Evolutionary conservation across 2,888 invertebrate genomes (phyloP).

Genomic region (Asteroscopus sphinx): DNA sequence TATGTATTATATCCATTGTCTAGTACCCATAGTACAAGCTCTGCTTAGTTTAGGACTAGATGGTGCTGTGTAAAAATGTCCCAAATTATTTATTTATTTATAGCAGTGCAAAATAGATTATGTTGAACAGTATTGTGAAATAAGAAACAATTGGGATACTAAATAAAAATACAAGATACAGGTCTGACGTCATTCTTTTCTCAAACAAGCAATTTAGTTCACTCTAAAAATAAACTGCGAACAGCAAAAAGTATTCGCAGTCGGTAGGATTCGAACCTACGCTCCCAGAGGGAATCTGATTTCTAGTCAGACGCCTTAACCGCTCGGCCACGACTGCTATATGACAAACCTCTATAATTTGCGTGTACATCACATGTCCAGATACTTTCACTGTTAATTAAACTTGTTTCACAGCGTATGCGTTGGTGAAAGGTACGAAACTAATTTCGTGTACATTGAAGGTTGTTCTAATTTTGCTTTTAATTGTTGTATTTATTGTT

Average conservation of each 20-base stretch:
- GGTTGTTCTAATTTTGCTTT: conserved; percentile 15
- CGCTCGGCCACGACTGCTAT: conserved; percentile 95
- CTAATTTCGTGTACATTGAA: conserved; percentile 6
- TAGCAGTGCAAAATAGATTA: no score
- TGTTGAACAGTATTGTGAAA: no score
- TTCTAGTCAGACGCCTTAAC: conserved; percentile 97
- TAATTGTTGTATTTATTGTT: conserved; percentile 2
- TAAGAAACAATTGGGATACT: no score
- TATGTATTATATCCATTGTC: no score
- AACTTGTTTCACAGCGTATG: conserved; percentile 32
- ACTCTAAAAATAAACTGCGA: conserved; percentile 16
- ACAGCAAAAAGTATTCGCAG: conserved; percentile 86
- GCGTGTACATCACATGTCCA: not conserved
- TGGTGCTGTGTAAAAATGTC: no score
- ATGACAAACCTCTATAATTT: accelerated
- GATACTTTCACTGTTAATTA: conserved; percentile 36
- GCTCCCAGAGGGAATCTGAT: conserved; percentile 97
- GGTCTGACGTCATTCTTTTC: no score
- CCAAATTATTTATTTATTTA: no score
- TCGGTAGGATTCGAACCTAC: conserved; percentile 97
- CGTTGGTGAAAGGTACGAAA: conserved; percentile 27
- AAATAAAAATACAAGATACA: no score
- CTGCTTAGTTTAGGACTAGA: no score
- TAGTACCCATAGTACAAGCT: no score
- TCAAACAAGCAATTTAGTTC: not conserved